A percentile compares a stretch with the other conserved stretches of the same genome.
These are phyloP conservation scores for Oncorhynchus tshawytscha DNA, from an alignment of 2,113 vertebrate species.

Conservation along the genomic window DNA sequence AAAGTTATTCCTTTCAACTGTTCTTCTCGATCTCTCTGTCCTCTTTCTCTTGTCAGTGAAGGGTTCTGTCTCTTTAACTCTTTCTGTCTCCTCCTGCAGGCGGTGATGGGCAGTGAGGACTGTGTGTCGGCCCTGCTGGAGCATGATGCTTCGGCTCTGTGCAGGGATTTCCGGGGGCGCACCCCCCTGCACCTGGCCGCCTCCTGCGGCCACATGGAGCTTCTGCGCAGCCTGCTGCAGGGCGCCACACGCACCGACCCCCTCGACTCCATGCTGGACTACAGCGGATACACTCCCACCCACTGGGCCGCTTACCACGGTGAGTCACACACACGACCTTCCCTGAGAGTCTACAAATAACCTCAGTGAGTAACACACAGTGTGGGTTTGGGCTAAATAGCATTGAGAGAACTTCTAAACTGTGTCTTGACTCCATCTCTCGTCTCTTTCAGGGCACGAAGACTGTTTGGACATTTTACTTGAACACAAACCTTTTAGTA, in stretches of 20 bases:
- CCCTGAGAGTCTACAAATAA: no score
- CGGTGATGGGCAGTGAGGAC: conserved; percentile 84
- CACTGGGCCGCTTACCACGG: conserved; percentile 97
- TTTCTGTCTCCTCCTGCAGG: conserved; percentile 63
- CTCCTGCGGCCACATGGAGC: conserved; percentile 82
- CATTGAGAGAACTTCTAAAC: not conserved
- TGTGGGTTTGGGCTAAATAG: no score
- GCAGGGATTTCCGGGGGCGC: conserved; percentile 87
- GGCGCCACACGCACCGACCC: conserved; percentile 85
- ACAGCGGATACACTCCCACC: conserved; percentile 88
- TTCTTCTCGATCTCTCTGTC: not conserved
- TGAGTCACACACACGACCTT: conserved; percentile 50
- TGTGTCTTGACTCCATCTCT: conserved; percentile 1
- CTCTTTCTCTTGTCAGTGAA: not conserved
- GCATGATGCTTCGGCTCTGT: conserved; percentile 88
- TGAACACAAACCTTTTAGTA: conserved; percentile 90
- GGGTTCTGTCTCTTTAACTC: not conserved
- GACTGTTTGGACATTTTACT: conserved; percentile 97
- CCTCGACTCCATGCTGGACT: conserved; percentile 88
- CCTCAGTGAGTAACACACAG: no score
- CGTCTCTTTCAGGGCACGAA: conserved; percentile 80
- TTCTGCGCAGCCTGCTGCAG: conserved; percentile 82
- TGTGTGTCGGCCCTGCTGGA: conserved; percentile 89
- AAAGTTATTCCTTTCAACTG: no score
- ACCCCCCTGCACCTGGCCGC: conserved; percentile 90